Evolutionary conservation across 2,797 vertebrate species (phyloP).

Genomic region (Cryptoprocta ferox): DNA sequence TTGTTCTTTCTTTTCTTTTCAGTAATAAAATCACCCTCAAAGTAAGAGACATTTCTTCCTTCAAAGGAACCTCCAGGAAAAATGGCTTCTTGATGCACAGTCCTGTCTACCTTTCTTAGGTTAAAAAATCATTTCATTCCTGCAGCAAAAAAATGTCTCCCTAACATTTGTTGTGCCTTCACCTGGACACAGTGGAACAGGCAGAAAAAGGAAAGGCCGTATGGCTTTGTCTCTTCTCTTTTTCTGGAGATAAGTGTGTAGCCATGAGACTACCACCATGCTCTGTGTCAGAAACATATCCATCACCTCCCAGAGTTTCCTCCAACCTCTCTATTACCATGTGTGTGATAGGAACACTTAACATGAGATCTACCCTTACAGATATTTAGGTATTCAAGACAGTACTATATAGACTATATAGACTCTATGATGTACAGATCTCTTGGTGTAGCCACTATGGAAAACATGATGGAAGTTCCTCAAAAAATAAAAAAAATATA

Average conservation of each 20-base stretch:
- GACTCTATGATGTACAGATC: background rate
- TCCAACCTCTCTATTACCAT: background rate
- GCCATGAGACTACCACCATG: too few species aligned
- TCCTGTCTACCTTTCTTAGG: too few species aligned
- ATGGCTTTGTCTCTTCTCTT: too few species aligned
- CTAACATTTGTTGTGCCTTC: background rate
- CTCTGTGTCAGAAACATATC: background rate
- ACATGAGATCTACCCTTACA: background rate
- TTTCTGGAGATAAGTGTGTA: background rate
- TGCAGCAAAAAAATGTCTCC: background rate
- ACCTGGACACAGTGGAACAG: background rate
- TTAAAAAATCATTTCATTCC: background rate
- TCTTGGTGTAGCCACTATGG: background rate
- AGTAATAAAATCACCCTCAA: background rate
- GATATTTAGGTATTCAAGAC: background rate
- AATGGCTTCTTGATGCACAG: background rate
- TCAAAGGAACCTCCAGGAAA: background rate
- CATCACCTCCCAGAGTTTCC: background rate
- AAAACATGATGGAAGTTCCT: background rate
- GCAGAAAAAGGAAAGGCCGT: background rate
- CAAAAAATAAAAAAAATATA: too few species aligned
- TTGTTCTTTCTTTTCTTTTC: background rate
- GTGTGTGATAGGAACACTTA: background rate
- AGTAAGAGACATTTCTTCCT: background rate
- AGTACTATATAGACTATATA: background rate